These are phyloP conservation scores for Amphiprion ocellaris DNA, from an alignment of 2,113 vertebrate genomes.

Conservation along the genomic window DNA sequence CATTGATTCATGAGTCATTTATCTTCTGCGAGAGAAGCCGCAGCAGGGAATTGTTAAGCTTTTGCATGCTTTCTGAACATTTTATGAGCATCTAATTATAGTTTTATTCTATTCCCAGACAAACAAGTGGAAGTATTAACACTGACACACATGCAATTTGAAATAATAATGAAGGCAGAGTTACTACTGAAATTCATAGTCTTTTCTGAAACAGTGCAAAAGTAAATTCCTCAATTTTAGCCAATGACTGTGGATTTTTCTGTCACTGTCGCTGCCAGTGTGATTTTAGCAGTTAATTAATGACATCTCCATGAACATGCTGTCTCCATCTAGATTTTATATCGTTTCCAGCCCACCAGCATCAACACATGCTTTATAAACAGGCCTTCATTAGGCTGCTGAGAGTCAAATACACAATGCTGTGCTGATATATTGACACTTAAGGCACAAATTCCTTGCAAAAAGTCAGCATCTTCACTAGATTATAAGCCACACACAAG, in stretches of 20 bases:
- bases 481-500: no score
- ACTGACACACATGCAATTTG: neutral
- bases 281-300: neutral
- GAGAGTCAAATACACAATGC: neutral
- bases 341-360: neutral
- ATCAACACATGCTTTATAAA: neutral
- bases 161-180: neutral
- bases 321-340: neutral
- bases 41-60: slow-evolving; percentile 9
- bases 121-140: neutral
- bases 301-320: neutral
- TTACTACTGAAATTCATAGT: neutral
- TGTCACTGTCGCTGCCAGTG: no score
- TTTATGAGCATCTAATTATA: neutral
- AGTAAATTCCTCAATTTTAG: no score
- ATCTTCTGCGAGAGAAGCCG: slow-evolving; percentile 12
- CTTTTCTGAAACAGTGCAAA: no score
- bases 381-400: neutral
- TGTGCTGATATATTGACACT: neutral
- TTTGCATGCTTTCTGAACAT: slow-evolving; percentile 5
- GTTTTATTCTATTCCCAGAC: neutral
- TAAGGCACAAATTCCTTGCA: no score
- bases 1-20: neutral
- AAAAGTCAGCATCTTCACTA: no score
- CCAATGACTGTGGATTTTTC: no score